Evolutionary conservation across 1,140 invertebrate species (phyloP).

Genomic region (Sarcophaga bullata): DNA sequence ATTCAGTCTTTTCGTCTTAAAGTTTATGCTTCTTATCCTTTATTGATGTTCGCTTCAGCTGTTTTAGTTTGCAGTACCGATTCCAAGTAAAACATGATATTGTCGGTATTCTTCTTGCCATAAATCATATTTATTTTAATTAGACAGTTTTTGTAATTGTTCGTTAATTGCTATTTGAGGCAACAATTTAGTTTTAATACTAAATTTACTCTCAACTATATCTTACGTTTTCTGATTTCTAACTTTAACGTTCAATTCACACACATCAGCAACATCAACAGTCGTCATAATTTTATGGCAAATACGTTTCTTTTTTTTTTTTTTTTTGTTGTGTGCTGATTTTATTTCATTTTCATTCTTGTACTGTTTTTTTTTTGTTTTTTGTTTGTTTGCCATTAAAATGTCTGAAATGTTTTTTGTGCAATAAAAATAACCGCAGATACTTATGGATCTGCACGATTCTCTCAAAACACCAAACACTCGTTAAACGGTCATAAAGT

Average conservation of each 20-base stretch:
- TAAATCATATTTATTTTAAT: conserved; percentile 38
- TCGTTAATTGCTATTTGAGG: conserved; percentile 32
- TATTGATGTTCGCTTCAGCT: not conserved
- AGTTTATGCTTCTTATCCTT: not conserved
- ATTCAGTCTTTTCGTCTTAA: not conserved
- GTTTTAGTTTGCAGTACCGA: not conserved
- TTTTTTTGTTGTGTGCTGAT: too few relatives aligned
- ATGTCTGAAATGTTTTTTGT: conserved; percentile 15
- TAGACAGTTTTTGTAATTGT: conserved; percentile 34
- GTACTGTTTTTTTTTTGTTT: too few relatives aligned
- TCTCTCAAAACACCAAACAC: not conserved
- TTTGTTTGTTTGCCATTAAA: not conserved
- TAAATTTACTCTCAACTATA: conserved; percentile 19
- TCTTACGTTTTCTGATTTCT: not conserved
- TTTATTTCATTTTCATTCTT: too few relatives aligned
- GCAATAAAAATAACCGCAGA: conserved; percentile 2
- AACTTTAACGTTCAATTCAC: not conserved
- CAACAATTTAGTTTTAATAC: conserved; percentile 38
- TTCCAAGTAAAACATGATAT: conserved; percentile 16
- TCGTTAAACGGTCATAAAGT: not conserved
- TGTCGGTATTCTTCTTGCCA: not conserved
- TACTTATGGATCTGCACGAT: conserved; percentile 1
- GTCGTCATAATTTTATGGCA: not conserved
- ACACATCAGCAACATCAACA: not conserved
- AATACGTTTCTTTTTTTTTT: too few relatives aligned